Percentiles rank a stretch among this genome's conserved stretches.
Evolutionary conservation across 37 sponge, comb jelly and placozoan species (phyloP).

Genomic region (Chondrosia reniformis): DNA sequence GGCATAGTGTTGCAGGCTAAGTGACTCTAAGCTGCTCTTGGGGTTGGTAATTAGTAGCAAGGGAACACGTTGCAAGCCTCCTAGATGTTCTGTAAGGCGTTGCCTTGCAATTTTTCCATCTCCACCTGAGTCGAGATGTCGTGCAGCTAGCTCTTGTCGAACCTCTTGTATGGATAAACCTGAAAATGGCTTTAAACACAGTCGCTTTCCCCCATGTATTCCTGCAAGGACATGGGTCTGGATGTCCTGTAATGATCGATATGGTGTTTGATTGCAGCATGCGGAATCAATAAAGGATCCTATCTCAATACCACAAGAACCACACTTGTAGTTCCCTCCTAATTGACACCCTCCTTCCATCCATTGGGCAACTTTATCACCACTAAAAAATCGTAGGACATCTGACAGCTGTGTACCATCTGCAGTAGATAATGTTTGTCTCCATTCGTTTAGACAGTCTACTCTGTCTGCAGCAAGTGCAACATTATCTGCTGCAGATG

Average conservation of each 20-base stretch:
- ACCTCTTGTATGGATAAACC: slow-evolving; percentile 5
- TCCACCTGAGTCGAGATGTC: background rate
- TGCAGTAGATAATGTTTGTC: background rate
- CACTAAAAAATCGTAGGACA: slow-evolving; percentile 20
- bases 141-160: slow-evolving; percentile 5
- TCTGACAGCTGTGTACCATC: slow-evolving; percentile 24
- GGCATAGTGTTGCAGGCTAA: slow-evolving; percentile 27
- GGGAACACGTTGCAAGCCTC: slow-evolving; percentile 33
- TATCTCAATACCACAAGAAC: slow-evolving; percentile 25
- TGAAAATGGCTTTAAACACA: slow-evolving; percentile 24
- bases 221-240: slow-evolving; percentile 29
- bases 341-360: slow-evolving; percentile 38
- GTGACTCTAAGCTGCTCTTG: background rate
- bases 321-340: slow-evolving; percentile 42
- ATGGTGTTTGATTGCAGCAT: slow-evolving; percentile 11
- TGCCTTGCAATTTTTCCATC: slow-evolving; percentile 5
- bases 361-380: slow-evolving; percentile 34
- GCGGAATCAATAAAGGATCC: slow-evolving; percentile 15
- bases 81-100: background rate
- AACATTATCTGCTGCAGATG: slow-evolving; percentile 23
- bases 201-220: background rate
- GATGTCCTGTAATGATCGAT: background rate
- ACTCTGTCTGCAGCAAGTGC: slow-evolving; percentile 30
- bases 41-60: slow-evolving; percentile 24
- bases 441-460: slow-evolving; percentile 20